These are phyloP conservation scores for Eupithecia subumbrata DNA, from an alignment of 2,888 invertebrate species.

Conservation along the genomic window DNA sequence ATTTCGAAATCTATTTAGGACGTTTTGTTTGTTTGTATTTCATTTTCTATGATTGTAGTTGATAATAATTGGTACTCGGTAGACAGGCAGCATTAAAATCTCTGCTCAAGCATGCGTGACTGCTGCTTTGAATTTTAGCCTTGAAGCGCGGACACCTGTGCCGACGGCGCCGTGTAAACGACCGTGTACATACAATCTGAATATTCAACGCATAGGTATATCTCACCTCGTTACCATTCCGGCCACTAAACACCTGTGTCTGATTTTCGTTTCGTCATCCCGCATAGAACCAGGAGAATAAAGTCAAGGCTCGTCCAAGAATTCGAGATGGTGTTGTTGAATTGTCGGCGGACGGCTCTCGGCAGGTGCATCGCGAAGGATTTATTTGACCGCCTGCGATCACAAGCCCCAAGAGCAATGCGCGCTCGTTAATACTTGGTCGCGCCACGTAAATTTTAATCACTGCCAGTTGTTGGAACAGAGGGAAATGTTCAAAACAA, in stretches of 20 bases:
- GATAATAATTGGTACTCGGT: slow-evolving; percentile 23
- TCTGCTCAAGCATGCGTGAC: slow-evolving; percentile 81
- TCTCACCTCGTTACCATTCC: slow-evolving; percentile 76
- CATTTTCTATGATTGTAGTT: neutral
- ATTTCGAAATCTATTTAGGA: neutral
- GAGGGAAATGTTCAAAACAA: slow-evolving; percentile 79
- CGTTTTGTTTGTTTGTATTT: neutral
- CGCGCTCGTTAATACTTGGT: slow-evolving; percentile 82
- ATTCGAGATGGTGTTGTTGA: slow-evolving; percentile 44
- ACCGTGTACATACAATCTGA: slow-evolving; percentile 82
- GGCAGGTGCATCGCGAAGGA: slow-evolving; percentile 81
- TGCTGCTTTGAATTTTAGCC: slow-evolving; percentile 84
- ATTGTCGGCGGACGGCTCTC: slow-evolving; percentile 47
- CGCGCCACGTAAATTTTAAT: slow-evolving; percentile 83
- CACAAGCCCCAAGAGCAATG: slow-evolving; percentile 71
- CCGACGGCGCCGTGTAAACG: slow-evolving; percentile 86
- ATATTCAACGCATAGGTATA: slow-evolving; percentile 81
- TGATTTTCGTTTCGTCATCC: slow-evolving; percentile 66
- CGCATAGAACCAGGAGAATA: slow-evolving; percentile 31
- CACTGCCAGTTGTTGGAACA: slow-evolving; percentile 80
- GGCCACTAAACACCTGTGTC: slow-evolving; percentile 77
- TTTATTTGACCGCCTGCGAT: slow-evolving; percentile 77
- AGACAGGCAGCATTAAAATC: slow-evolving; percentile 63
- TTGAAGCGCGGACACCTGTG: slow-evolving; percentile 85
- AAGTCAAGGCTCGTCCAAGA: slow-evolving; percentile 30